These are phyloP conservation scores for Ctenosaura bakeri DNA, from an alignment of 2,797 vertebrate genomes.

Conservation along the genomic window DNA sequence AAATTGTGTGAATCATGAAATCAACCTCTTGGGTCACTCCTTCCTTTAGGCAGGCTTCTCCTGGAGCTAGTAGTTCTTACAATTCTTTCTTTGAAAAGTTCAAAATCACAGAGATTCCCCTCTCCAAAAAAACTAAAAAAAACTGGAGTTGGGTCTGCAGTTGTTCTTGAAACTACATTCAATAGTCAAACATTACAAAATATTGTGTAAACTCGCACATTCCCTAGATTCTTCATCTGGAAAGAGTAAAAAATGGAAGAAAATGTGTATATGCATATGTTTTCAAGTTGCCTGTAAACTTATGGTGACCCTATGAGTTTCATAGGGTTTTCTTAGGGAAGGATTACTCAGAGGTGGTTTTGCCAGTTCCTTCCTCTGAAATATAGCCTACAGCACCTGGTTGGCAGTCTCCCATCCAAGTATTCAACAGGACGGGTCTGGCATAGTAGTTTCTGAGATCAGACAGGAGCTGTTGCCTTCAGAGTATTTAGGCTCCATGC, in stretches of 20 bases:
- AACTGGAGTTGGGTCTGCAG: neutral
- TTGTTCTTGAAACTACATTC: neutral
- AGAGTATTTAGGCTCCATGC: neutral
- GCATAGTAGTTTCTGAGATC: too few species aligned
- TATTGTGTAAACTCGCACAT: neutral
- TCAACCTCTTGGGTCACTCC: neutral
- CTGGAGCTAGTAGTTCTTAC: neutral
- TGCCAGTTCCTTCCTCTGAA: too few species aligned
- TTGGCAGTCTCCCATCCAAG: too few species aligned
- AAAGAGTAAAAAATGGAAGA: neutral
- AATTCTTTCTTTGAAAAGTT: conserved; percentile 5
- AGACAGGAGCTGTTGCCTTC: too few species aligned
- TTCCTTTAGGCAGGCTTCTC: neutral
- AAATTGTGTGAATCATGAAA: neutral
- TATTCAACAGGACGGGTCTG: too few species aligned
- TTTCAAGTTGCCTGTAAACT: too few species aligned
- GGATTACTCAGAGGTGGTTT: too few species aligned
- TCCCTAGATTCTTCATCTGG: neutral
- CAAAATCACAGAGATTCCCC: neutral
- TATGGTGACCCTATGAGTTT: too few species aligned
- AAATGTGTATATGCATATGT: too few species aligned
- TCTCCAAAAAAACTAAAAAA: too few species aligned
- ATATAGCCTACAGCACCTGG: too few species aligned
- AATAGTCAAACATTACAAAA: neutral
- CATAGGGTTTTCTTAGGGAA: too few species aligned